These are phyloP conservation scores for Gracilinanus agilis DNA, from an alignment of 2,113 vertebrate species.

Conservation along the genomic window DNA sequence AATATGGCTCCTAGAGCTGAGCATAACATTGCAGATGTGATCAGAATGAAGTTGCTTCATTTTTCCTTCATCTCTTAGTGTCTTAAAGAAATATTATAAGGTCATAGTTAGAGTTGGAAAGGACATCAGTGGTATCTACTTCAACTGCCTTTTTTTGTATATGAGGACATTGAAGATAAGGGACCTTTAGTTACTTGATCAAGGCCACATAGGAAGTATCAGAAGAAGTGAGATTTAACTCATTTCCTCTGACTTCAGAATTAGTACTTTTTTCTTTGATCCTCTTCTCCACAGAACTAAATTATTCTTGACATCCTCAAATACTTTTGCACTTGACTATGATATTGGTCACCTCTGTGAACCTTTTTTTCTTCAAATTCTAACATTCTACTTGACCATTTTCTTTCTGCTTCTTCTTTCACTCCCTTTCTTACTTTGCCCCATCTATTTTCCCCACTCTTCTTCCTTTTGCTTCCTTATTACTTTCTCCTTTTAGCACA, in stretches of 20 bases:
- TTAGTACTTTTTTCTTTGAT: not conserved
- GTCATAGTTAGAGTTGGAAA: not conserved
- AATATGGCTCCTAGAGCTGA: not conserved
- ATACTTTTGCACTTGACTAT: not conserved
- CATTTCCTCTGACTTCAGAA: not conserved
- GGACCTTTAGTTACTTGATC: not conserved
- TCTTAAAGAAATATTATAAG: not conserved
- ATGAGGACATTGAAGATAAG: not conserved
- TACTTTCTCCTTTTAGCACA: not conserved
- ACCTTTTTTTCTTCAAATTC: not conserved
- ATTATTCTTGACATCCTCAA: not conserved
- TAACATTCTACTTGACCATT: not conserved
- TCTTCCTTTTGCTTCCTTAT: not conserved
- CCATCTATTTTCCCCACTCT: not conserved
- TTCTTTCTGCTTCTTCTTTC: not conserved
- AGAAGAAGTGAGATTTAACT: not conserved
- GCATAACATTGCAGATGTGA: not conserved
- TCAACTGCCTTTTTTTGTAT: not conserved
- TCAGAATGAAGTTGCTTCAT: not conserved
- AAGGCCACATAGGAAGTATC: not conserved
- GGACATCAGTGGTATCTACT: not conserved
- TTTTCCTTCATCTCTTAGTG: not conserved
- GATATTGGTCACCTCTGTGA: not conserved
- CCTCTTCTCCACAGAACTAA: not conserved
- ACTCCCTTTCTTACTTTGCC: not conserved